These are phyloP conservation scores for Thunnus maccoyii DNA, from an alignment of 2,113 vertebrate species.

Conservation along the genomic window DNA sequence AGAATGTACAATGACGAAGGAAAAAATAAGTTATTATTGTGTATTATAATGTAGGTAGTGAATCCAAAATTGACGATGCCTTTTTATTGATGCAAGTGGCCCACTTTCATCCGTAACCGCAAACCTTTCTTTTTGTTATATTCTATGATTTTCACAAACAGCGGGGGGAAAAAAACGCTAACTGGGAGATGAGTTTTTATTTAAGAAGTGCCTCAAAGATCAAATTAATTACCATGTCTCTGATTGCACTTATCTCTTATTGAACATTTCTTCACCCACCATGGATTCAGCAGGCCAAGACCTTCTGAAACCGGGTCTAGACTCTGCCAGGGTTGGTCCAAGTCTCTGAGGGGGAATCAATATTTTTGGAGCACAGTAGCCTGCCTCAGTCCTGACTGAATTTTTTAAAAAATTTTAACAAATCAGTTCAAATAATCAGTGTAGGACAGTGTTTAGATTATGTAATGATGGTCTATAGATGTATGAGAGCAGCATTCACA, in stretches of 20 bases:
- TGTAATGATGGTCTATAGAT: background rate
- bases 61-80: conserved; percentile 86
- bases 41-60: conserved; percentile 83
- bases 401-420: conserved; percentile 1
- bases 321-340: conserved; percentile 17
- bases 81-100: conserved; percentile 89
- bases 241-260: conserved; percentile 71
- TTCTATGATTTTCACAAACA: conserved; percentile 65
- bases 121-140: conserved; percentile 54
- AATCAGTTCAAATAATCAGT: background rate
- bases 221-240: conserved; percentile 67
- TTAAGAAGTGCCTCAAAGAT: conserved; percentile 90
- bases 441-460: background rate
- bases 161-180: background rate
- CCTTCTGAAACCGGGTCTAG: background rate
- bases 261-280: conserved; percentile 21
- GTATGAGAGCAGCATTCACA: conserved; percentile 13
- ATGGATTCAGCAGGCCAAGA: conserved; percentile 9
- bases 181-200: conserved; percentile 70
- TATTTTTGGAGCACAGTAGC: conserved; percentile 11
- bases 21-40: conserved; percentile 82
- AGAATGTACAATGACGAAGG: conserved; percentile 90
- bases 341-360: background rate
- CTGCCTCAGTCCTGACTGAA: conserved; percentile 8
- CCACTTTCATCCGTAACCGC: conserved; percentile 77